Percentiles rank a stretch among this genome's conserved stretches.
Evolutionary conservation across 2,888 invertebrate genomes (phyloP).

Genomic region (Endomychus coccineus): DNA sequence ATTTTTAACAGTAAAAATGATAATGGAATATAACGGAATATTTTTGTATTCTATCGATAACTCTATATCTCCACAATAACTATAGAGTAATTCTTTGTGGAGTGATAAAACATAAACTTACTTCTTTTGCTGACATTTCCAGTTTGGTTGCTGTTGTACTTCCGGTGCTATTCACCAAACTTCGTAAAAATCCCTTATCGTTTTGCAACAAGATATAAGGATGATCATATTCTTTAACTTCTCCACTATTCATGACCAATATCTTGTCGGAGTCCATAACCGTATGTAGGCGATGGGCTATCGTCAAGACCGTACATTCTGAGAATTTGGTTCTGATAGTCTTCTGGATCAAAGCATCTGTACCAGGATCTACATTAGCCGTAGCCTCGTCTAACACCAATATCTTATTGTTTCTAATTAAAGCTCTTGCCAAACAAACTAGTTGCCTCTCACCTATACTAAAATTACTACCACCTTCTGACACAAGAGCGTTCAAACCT

Average conservation of each 20-base stretch:
- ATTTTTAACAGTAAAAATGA: too few relatives aligned
- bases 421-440: slow-evolving; percentile 61
- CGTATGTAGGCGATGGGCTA: slow-evolving; percentile 79
- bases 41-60: too few relatives aligned
- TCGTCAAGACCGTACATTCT: slow-evolving; percentile 75
- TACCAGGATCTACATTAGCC: slow-evolving; percentile 75
- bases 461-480: slow-evolving; percentile 55
- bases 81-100: too few relatives aligned
- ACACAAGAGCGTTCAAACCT: slow-evolving; percentile 33
- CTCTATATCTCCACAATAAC: too few relatives aligned
- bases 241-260: slow-evolving; percentile 76
- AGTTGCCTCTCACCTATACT: slow-evolving; percentile 56
- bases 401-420: slow-evolving; percentile 45
- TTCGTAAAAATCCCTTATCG: slow-evolving; percentile 52
- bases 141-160: slow-evolving; percentile 15
- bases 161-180: slow-evolving; percentile 48
- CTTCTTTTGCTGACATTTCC: slow-evolving; percentile 18
- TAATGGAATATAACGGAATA: too few relatives aligned
- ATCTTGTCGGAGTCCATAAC: slow-evolving; percentile 84
- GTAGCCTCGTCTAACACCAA: slow-evolving; percentile 64
- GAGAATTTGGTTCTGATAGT: slow-evolving; percentile 70
- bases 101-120: slow-evolving; percentile 13
- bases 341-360: slow-evolving; percentile 69
- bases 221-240: slow-evolving; percentile 64
- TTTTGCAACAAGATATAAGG: slow-evolving; percentile 59